Percentiles rank a stretch among this genome's conserved stretches.
These are phyloP conservation scores for Melanogrammus aeglefinus DNA, from an alignment of 2,797 vertebrate species.

Conservation along the genomic window DNA sequence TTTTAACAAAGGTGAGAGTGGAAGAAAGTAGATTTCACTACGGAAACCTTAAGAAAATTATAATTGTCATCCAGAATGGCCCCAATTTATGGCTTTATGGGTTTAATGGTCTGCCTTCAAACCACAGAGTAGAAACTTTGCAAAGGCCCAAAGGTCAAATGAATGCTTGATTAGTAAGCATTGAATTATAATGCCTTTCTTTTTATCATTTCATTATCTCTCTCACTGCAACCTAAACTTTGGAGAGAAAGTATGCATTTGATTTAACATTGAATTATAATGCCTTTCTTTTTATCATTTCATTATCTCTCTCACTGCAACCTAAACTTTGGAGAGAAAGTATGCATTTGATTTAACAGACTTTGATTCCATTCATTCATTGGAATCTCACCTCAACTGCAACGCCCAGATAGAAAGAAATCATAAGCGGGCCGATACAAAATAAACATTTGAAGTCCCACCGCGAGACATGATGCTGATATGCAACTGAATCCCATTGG, in stretches of 20 bases:
- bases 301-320: not conserved
- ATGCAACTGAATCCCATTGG: not conserved
- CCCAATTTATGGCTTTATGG: not conserved
- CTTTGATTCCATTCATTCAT: too few relatives aligned
- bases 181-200: not conserved
- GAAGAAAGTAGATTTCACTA: not conserved
- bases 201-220: not conserved
- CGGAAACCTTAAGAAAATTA: not conserved
- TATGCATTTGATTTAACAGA: too few relatives aligned
- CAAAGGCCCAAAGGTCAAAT: not conserved
- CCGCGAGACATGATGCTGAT: not conserved
- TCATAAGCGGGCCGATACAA: not conserved
- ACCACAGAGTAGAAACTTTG: not conserved
- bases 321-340: too few relatives aligned
- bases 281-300: not conserved
- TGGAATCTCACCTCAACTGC: not conserved
- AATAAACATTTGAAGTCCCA: not conserved
- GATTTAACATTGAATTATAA: not conserved
- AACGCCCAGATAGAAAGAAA: not conserved
- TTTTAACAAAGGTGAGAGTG: not conserved
- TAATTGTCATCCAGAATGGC: not conserved
- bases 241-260: too few relatives aligned
- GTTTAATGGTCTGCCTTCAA: not conserved
- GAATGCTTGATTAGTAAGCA: not conserved
- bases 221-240: not conserved